phyloP scores from a whole-genome alignment of 2,113 vertebrate genomes.

The Planiliza haematocheilus region DNA sequence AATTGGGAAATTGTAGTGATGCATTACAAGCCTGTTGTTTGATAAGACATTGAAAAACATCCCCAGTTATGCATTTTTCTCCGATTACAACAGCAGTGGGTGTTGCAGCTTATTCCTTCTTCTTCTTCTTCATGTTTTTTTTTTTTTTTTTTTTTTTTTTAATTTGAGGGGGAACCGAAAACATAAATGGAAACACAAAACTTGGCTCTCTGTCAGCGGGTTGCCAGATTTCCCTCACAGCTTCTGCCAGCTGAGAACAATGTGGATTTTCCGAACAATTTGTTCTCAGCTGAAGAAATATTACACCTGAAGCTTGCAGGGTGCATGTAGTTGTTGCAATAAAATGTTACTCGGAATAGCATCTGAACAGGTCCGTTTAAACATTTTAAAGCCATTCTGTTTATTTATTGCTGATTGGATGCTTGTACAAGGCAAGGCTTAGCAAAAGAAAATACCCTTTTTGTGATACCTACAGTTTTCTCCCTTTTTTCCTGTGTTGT shows the following conservation, averaged over 20 bases:
- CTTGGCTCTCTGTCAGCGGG: conserved; percentile 18
- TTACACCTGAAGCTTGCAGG: conserved; percentile 26
- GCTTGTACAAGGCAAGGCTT: conserved; percentile 14
- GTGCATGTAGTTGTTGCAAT: conserved; percentile 30
- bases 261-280: conserved; percentile 54
- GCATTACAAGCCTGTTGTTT: conserved; percentile 29
- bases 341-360: conserved; percentile 19
- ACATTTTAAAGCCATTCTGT: conserved; percentile 1
- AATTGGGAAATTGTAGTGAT: conserved; percentile 30
- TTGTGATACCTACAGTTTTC: not conserved
- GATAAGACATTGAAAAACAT: conserved; percentile 16
- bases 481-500: not conserved
- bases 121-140: not conserved
- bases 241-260: conserved; percentile 47
- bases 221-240: conserved; percentile 46
- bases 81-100: conserved; percentile 15
- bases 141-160: conserved; percentile 21
- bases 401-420: conserved; percentile 29
- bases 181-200: conserved; percentile 44
- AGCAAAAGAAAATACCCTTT: conserved; percentile 26
- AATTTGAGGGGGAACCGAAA: conserved; percentile 33
- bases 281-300: conserved; percentile 44
- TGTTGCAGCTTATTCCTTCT: conserved; percentile 7
- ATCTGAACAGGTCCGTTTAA: conserved; percentile 18
- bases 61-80: conserved; percentile 35